Evolutionary conservation across 2,113 vertebrate genomes (phyloP).

Genomic region (Limanda limanda): DNA sequence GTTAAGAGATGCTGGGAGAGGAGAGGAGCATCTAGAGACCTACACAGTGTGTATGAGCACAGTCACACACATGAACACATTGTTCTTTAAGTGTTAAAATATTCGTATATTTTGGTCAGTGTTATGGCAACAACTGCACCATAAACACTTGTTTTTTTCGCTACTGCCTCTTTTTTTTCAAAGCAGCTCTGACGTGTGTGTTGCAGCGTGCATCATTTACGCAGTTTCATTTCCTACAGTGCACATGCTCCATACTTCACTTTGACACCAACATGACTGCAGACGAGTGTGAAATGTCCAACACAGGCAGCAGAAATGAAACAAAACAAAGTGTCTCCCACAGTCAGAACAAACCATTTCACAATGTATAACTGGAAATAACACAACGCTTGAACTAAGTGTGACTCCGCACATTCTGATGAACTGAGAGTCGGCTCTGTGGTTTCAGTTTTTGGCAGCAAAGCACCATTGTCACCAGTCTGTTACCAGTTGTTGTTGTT

Average conservation of each 20-base stretch:
- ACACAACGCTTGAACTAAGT: background rate
- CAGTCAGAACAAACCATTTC: background rate
- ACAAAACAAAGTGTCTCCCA: too few relatives aligned
- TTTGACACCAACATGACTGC: background rate
- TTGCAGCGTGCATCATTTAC: constrained; percentile 17
- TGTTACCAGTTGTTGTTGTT: constrained; percentile 50
- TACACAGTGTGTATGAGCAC: background rate
- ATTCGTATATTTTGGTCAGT: background rate
- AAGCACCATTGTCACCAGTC: background rate
- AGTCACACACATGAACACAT: background rate
- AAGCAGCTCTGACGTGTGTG: background rate
- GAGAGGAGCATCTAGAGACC: background rate
- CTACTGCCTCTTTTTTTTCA: constrained; percentile 25
- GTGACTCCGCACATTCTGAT: constrained; percentile 1
- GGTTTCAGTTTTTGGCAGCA: background rate
- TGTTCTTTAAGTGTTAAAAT: background rate
- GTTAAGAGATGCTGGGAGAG: background rate
- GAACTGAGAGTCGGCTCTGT: background rate
- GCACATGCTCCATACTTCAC: constrained; percentile 4
- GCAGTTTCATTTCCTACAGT: constrained; percentile 62
- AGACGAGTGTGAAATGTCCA: background rate
- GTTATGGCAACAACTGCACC: background rate
- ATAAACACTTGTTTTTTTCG: constrained; percentile 5
- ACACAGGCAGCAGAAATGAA: too few relatives aligned
- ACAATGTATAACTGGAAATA: background rate